phyloP scores from a whole-genome alignment of 2,888 invertebrate species.

The Drosophila neonasuta region DNA sequence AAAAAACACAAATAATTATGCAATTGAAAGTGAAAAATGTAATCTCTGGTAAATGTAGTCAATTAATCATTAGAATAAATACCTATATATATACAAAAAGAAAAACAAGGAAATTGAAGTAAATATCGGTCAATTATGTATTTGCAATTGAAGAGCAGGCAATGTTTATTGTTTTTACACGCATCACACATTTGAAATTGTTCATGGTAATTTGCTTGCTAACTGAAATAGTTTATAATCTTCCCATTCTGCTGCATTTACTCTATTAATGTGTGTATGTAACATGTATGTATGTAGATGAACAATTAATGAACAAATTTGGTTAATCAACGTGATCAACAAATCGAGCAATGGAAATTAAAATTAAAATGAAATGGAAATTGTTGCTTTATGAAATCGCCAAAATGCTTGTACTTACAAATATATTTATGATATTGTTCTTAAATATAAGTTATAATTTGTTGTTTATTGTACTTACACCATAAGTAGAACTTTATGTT shows the following conservation, averaged over 20 bases:
- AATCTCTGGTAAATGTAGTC: slow-evolving; percentile 74
- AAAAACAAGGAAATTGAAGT: slow-evolving; percentile 36
- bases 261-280: slow-evolving; percentile 45
- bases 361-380: slow-evolving; percentile 6
- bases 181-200: slow-evolving; percentile 10
- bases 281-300: slow-evolving; percentile 36
- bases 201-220: slow-evolving; percentile 11
- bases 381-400: slow-evolving; percentile 41
- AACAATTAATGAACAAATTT: slow-evolving; percentile 17
- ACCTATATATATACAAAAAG: slow-evolving; percentile 13
- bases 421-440: slow-evolving; percentile 35
- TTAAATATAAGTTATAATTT: slow-evolving; percentile 36
- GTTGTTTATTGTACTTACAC: slow-evolving; percentile 60
- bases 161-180: slow-evolving; percentile 25
- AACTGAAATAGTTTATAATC: slow-evolving; percentile 24
- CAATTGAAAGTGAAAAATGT: slow-evolving; percentile 48
- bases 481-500: slow-evolving; percentile 31
- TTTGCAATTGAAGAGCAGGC: slow-evolving; percentile 26
- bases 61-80: slow-evolving; percentile 62
- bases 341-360: slow-evolving; percentile 1
- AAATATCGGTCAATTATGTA: slow-evolving; percentile 67
- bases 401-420: slow-evolving; percentile 58
- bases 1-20: slow-evolving; percentile 34
- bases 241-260: slow-evolving; percentile 71
- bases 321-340: slow-evolving; percentile 6